These are phyloP conservation scores for Peromyscus eremicus DNA, from an alignment of 2,797 vertebrate genomes.

Conservation along the genomic window DNA sequence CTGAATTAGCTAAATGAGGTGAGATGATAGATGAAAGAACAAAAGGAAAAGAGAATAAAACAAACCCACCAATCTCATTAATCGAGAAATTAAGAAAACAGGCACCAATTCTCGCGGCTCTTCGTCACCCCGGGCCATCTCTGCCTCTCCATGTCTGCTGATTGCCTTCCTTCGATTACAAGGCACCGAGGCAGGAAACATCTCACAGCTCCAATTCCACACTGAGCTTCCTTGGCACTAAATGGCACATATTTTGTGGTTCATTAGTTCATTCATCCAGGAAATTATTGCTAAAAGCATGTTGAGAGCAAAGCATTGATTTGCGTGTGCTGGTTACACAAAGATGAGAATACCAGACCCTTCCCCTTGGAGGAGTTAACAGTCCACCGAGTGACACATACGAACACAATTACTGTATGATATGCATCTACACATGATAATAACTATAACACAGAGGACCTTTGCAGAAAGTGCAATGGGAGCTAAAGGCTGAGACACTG, in stretches of 20 bases:
- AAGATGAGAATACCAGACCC: constrained; percentile 57
- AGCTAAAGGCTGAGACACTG: neutral
- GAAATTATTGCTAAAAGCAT: constrained; percentile 66
- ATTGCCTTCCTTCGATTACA: constrained; percentile 38
- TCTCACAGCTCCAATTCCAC: constrained; percentile 12
- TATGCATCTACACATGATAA: neutral
- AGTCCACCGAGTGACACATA: neutral
- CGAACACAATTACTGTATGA: constrained; percentile 43
- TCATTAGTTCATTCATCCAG: constrained; percentile 76
- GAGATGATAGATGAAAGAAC: constrained; percentile 74
- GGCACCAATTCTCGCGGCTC: constrained; percentile 1
- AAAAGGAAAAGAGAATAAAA: neutral
- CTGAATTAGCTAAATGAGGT: constrained; percentile 68
- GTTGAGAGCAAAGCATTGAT: constrained; percentile 67
- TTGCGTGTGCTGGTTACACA: constrained; percentile 53
- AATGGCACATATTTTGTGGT: constrained; percentile 63
- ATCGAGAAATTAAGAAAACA: constrained; percentile 75
- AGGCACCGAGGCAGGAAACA: constrained; percentile 59
- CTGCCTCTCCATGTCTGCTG: neutral
- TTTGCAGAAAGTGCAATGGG: neutral
- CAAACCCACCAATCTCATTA: constrained; percentile 13
- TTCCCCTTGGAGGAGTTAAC: constrained; percentile 49
- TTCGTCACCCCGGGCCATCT: constrained; percentile 63
- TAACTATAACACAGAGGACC: neutral
- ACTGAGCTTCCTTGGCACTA: constrained; percentile 63